phyloP scores from a whole-genome alignment of 2,113 vertebrate genomes.

The Mola mola region DNA sequence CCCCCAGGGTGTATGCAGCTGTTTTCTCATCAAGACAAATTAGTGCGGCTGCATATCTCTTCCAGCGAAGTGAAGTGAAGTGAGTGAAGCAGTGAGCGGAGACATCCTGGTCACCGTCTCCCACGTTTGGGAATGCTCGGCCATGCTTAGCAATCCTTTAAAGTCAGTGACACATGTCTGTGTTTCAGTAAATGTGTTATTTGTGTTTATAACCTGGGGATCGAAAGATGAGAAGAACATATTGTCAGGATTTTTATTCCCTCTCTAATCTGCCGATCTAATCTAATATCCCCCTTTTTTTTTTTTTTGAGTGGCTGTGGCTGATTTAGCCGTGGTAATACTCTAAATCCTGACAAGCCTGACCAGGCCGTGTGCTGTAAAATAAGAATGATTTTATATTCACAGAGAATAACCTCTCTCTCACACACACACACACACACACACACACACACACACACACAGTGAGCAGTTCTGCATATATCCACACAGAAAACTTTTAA shows the following conservation, averaged over 20 bases:
- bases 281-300: slow-evolving; percentile 69
- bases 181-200: slow-evolving; percentile 56
- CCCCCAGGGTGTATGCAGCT: slow-evolving; percentile 72
- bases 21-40: slow-evolving; percentile 79
- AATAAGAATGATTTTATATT: slow-evolving; percentile 59
- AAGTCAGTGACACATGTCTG: slow-evolving; percentile 31
- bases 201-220: slow-evolving; percentile 35
- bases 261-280: slow-evolving; percentile 73
- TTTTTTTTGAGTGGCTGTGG: slow-evolving; percentile 62
- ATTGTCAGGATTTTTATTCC: slow-evolving; percentile 64
- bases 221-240: slow-evolving; percentile 59
- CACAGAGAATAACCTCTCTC: slow-evolving; percentile 40
- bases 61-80: slow-evolving; percentile 40
- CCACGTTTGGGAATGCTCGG: background rate
- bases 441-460: slow-evolving; percentile 1
- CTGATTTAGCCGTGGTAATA: slow-evolving; percentile 74
- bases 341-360: slow-evolving; percentile 74
- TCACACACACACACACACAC: slow-evolving; percentile 1
- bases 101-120: slow-evolving; percentile 46
- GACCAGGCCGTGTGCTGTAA: slow-evolving; percentile 47
- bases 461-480: too few species aligned
- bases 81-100: slow-evolving; percentile 30
- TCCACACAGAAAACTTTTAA: background rate
- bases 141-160: slow-evolving; percentile 5
- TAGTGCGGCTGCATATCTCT: slow-evolving; percentile 46